Conservation (phyloP, 2,888 invertebrate genomes). For the Protonemura montana region DNA sequence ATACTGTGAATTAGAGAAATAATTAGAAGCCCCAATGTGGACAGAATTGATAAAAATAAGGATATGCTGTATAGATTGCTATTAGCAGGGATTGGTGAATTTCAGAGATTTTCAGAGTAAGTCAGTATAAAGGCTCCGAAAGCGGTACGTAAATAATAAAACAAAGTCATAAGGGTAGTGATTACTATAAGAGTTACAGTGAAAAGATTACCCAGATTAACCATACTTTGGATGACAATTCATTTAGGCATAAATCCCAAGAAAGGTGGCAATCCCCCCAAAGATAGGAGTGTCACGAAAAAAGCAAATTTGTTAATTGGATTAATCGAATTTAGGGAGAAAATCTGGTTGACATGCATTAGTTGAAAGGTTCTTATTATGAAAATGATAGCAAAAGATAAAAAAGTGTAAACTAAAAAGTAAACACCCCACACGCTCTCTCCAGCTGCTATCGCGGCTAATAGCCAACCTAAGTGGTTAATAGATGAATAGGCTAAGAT, state of each 20-base stretch:
- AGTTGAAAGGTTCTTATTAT: constrained; percentile 57
- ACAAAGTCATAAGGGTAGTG: constrained; percentile 65
- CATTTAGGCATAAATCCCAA: constrained; percentile 71
- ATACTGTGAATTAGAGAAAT: constrained; percentile 40
- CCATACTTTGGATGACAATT: constrained; percentile 65
- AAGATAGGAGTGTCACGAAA: constrained; percentile 63
- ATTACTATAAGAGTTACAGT: constrained; percentile 62
- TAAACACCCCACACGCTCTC: constrained; percentile 60
- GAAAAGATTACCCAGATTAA: constrained; percentile 59
- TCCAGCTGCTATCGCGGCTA: constrained; percentile 54
- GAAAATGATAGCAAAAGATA: constrained; percentile 58
- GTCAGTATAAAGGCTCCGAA: constrained; percentile 43
- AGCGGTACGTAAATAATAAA: constrained; percentile 65
- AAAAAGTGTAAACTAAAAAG: constrained; percentile 61
- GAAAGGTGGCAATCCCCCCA: constrained; percentile 68
- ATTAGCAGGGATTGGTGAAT: not conserved
- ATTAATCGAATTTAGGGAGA: constrained; percentile 53
- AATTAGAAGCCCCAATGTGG: constrained; percentile 44
- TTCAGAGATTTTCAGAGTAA: constrained; percentile 22
- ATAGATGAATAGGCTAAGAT: constrained; percentile 70
- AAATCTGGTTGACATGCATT: constrained; percentile 64
- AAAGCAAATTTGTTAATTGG: not conserved
- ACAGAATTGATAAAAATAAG: not conserved
- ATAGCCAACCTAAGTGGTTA: constrained; percentile 69
- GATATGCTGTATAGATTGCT: not conserved